A percentile compares a stretch with the other conserved stretches of the same genome.
Evolutionary conservation across 2,888 invertebrate species (phyloP).

Genomic region (Heliconius ismenius): DNA sequence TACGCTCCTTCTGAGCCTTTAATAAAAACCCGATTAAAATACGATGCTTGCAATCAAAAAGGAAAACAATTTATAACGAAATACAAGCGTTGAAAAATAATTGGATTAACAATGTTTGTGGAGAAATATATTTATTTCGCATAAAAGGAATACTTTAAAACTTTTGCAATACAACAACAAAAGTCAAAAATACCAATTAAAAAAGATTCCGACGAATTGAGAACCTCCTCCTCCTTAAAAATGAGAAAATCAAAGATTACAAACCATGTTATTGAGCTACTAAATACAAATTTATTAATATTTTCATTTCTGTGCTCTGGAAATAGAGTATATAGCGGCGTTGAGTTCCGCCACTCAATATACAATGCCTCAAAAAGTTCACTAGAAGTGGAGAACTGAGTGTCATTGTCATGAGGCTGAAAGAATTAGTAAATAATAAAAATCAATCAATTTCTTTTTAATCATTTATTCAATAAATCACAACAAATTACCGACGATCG

Average conservation of each 20-base stretch:
- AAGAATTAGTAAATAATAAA: neutral
- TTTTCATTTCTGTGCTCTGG: no score
- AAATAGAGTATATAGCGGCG: no score
- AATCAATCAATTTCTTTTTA: neutral
- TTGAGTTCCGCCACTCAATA: no score
- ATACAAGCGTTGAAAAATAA: constrained; percentile 19
- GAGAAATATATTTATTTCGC: neutral
- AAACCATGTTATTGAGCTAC: no score
- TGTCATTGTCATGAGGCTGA: neutral
- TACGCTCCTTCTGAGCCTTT: constrained; percentile 41
- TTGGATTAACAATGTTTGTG: constrained; percentile 10
- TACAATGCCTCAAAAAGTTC: no score
- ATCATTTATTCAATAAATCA: constrained; percentile 39
- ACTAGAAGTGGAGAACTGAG: no score
- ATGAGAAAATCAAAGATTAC: no score
- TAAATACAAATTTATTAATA: no score
- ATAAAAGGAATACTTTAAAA: neutral
- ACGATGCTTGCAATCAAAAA: constrained; percentile 25
- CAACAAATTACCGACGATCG: constrained; percentile 35
- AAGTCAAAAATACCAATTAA: neutral
- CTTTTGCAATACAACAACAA: neutral
- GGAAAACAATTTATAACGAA: constrained; percentile 6
- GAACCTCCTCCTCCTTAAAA: no score
- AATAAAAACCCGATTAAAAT: constrained; percentile 33
- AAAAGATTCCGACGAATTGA: no score